Base-by-base conservation (phyloP, 2,113 vertebrate species). In the Gavialis gangeticus region DNA sequence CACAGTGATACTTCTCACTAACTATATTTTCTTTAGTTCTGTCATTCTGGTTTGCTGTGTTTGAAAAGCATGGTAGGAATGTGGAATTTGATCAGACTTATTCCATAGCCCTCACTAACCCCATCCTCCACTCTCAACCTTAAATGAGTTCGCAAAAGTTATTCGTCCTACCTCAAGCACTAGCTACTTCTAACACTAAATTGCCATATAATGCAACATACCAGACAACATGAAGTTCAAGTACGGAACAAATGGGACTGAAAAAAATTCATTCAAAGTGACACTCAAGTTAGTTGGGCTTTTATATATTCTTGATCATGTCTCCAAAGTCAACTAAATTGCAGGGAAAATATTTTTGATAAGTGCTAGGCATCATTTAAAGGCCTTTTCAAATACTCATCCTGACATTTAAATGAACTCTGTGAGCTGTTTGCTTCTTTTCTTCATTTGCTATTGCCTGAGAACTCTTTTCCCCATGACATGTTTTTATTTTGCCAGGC, bases 331-430 rank as follows among this genome's bases (percentile, higher is more conserved):
- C 86, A 81, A 58, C 14, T 25, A 25, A 91, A 88, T 79, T 90
- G 37, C 8, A 63, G 71, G 22, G 15, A 2, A 92, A 93, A 90
- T 82, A 9, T 54, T 94, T 89, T 75, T 87, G 46, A 88, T 77
- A 90, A 77, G 62, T 60, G 16, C 30, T 78, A 90, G 76, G 46
- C n/a, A 71, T 62, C 75, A 21, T 89, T 94, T 91, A 91, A 92
- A 96, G 25, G 46, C 55, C 60, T 75, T 89, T 93, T 80, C 82
- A 78, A 88, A 92, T 94, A 88, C 63, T 86, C 37, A 64, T 81
- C 25, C 46, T 92, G 79, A 79, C 30, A 79, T 91, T 93, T 84
- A 91, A 83, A 75, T 91, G 69, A 83, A 73, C 21, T 79, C 46
- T 60, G 10, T 4, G 3, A 90, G 79, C 75, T 96, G 34, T 76